phyloP scores from a whole-genome alignment of 1,140 invertebrate genomes.

The Drosophila pectinifera region DNA sequence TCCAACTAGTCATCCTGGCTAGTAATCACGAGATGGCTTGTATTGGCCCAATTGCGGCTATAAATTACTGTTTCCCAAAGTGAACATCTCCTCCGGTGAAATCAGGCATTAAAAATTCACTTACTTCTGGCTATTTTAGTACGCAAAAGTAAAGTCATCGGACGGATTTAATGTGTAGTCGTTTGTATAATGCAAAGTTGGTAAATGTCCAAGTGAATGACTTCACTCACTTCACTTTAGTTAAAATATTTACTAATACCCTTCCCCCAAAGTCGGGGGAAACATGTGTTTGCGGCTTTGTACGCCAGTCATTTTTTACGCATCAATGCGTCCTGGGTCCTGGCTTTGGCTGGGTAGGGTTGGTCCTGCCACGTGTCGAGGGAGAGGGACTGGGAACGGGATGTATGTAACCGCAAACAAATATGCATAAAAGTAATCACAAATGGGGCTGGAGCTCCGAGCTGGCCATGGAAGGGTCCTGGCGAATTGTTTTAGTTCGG shows the following conservation, averaged over 20 bases:
- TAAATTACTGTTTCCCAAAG: conserved; percentile 35
- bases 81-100: conserved; percentile 49
- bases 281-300: conserved; percentile 75
- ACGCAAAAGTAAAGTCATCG: conserved; percentile 75
- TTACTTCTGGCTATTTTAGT: conserved; percentile 82
- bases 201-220: conserved; percentile 82
- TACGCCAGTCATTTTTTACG: conserved; percentile 68
- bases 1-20: conserved; percentile 1
- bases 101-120: conserved; percentile 78
- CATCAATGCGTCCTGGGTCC: conserved; percentile 58
- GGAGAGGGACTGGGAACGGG: not conserved
- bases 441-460: conserved; percentile 18
- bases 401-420: conserved; percentile 27
- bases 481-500: conserved; percentile 40
- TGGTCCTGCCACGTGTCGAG: conserved; percentile 29
- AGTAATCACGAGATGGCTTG: conserved; percentile 10
- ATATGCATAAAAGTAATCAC: conserved; percentile 64
- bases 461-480: conserved; percentile 33
- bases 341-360: not conserved
- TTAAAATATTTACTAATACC: conserved; percentile 83
- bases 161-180: conserved; percentile 67
- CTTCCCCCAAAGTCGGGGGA: conserved; percentile 16
- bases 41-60: conserved; percentile 24
- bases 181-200: conserved; percentile 79
- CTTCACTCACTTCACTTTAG: conserved; percentile 75